Conservation (phyloP, 2,797 vertebrate species). For the Gobionotothen gibberifrons region DNA sequence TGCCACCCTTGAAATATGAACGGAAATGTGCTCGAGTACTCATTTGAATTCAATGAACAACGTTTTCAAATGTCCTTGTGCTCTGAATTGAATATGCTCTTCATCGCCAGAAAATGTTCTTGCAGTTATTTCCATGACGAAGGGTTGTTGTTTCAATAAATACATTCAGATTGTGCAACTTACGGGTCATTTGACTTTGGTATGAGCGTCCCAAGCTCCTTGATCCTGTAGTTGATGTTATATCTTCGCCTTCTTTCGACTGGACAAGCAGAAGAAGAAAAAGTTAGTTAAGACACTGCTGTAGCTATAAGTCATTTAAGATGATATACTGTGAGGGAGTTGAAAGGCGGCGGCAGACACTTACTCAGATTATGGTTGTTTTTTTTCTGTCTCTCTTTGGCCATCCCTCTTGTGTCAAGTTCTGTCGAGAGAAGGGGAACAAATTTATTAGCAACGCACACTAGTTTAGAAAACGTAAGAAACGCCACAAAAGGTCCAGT, state of each 20-base stretch:
- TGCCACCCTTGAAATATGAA: constrained; percentile 74
- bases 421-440: constrained; percentile 82
- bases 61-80: constrained; percentile 65
- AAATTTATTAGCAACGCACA: constrained; percentile 67
- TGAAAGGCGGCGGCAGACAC: constrained; percentile 61
- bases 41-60: constrained; percentile 72
- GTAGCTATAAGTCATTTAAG: constrained; percentile 1
- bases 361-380: constrained; percentile 99
- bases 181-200: constrained; percentile 99
- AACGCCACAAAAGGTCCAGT: constrained; percentile 56
- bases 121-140: constrained; percentile 25
- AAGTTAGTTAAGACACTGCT: constrained; percentile 23
- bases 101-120: constrained; percentile 32
- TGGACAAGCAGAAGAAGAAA: constrained; percentile 64
- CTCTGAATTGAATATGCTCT: constrained; percentile 51
- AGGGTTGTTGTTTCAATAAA: constrained; percentile 42
- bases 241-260: constrained; percentile 98
- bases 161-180: constrained; percentile 77
- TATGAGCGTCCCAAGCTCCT: constrained; percentile 98
- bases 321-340: constrained; percentile 26
- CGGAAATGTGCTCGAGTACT: constrained; percentile 68
- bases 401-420: constrained; percentile 92
- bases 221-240: constrained; percentile 99
- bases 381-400: constrained; percentile 98
- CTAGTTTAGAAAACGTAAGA: constrained; percentile 63